A percentile compares a stretch with the other conserved stretches of the same genome.
Evolutionary conservation across 2,113 vertebrate genomes (phyloP).

Genomic region (Amia ocellicauda): DNA sequence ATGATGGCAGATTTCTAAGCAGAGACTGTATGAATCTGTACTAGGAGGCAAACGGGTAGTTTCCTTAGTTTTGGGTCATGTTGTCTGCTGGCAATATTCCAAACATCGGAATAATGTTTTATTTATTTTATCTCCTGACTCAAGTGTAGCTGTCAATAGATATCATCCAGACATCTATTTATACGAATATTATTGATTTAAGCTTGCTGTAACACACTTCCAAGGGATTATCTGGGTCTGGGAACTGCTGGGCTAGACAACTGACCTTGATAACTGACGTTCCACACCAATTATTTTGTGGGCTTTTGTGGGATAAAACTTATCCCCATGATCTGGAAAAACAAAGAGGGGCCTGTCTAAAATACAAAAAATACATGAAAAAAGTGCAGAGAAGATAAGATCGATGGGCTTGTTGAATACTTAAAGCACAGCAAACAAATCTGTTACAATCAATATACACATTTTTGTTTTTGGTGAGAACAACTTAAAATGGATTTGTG

Average conservation of each 20-base stretch:
- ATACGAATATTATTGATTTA: slow-evolving; percentile 6
- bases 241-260: slow-evolving; percentile 20
- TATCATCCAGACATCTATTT: slow-evolving; percentile 5
- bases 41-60: no score
- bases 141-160: not conserved
- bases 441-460: not conserved
- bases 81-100: slow-evolving; percentile 6
- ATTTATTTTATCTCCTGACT: slow-evolving; percentile 13
- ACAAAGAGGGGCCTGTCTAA: no score
- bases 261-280: slow-evolving; percentile 27
- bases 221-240: slow-evolving; percentile 15
- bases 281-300: slow-evolving; percentile 5
- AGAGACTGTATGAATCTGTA: not conserved
- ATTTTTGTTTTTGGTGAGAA: not conserved
- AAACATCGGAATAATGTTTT: slow-evolving; percentile 7
- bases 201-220: not conserved
- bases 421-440: not conserved
- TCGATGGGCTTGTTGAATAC: not conserved
- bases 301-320: not conserved
- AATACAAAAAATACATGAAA: no score
- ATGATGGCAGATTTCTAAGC: not conserved
- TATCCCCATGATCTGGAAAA: not conserved
- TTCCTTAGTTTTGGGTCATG: not conserved
- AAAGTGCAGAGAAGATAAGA: no score
- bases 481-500: no score